Percentiles rank a stretch among this genome's conserved stretches.
Evolutionary conservation across 1,140 invertebrate genomes (phyloP).

Genomic region (Temnothorax nylanderi): DNA sequence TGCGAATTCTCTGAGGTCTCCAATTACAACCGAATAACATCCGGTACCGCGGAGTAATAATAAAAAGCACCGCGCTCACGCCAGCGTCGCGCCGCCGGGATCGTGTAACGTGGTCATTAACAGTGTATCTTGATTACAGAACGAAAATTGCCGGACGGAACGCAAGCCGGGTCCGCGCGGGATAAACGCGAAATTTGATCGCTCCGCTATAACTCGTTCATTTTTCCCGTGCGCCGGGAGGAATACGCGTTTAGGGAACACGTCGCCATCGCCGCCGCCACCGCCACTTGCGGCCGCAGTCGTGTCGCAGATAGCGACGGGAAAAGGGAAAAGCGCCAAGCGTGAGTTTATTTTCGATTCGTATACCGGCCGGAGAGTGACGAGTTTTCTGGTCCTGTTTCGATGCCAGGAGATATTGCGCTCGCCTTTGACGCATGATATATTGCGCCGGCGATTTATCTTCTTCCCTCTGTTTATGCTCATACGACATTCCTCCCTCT

Average conservation of each 20-base stretch:
- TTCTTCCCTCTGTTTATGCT: slow-evolving; percentile 46
- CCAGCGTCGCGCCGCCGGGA: not conserved
- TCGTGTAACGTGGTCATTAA: slow-evolving; percentile 47
- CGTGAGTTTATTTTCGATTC: slow-evolving; percentile 55
- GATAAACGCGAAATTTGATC: slow-evolving; percentile 50
- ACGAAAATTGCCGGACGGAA: slow-evolving; percentile 22
- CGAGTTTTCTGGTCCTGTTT: slow-evolving; percentile 55
- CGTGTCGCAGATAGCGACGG: slow-evolving; percentile 10
- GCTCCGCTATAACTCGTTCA: slow-evolving; percentile 2
- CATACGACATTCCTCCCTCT: slow-evolving; percentile 1
- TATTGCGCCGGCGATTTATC: slow-evolving; percentile 55
- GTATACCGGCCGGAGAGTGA: slow-evolving; percentile 45
- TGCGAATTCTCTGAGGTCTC: not conserved
- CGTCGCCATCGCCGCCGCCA: not conserved
- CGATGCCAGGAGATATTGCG: slow-evolving; percentile 57
- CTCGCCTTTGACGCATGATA: slow-evolving; percentile 60
- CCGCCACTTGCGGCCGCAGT: not conserved
- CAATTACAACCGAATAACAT: slow-evolving; percentile 48
- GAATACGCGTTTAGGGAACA: slow-evolving; percentile 6
- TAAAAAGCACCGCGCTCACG: not conserved
- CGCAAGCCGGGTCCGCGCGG: not conserved
- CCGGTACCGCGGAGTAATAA: not conserved
- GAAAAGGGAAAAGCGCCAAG: slow-evolving; percentile 14
- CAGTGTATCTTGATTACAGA: slow-evolving; percentile 45
- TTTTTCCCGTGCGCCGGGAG: slow-evolving; percentile 3